Percentiles rank a stretch among this genome's conserved stretches.
Conservation (phyloP, 64 coral and sea anemone genomes). For the Porites lutea region DNA sequence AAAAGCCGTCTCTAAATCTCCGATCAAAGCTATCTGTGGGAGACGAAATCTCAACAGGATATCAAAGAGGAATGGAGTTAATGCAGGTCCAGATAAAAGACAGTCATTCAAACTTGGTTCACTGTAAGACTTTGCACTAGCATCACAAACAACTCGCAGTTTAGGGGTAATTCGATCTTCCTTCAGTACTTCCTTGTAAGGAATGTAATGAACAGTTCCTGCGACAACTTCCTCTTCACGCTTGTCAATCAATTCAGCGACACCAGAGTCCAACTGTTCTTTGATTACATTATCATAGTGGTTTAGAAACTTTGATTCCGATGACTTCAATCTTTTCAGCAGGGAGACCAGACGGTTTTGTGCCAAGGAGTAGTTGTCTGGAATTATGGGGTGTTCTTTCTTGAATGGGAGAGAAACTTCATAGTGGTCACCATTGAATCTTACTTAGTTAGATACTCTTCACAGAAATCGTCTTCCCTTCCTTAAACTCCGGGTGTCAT, state of each 20-base stretch:
- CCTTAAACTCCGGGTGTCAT: no score
- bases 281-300: neutral
- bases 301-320: neutral
- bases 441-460: no score
- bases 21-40: neutral
- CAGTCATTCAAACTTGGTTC: neutral
- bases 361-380: slow-evolving; percentile 41
- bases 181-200: slow-evolving; percentile 6
- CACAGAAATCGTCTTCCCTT: no score
- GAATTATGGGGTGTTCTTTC: slow-evolving; percentile 9
- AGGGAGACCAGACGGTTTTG: neutral
- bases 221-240: neutral
- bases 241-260: neutral
- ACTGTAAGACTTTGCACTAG: neutral
- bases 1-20: slow-evolving; percentile 26
- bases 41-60: neutral
- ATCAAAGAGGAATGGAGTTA: slow-evolving; percentile 11
- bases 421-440: slow-evolving; percentile 20
- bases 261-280: no score
- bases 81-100: neutral
- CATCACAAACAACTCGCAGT: neutral
- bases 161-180: slow-evolving; percentile 22
- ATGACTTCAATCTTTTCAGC: neutral
- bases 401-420: slow-evolving; percentile 44
- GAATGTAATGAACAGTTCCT: slow-evolving; percentile 7